phyloP scores from a whole-genome alignment of 1,140 invertebrate genomes.

The Bombus waltoni region DNA sequence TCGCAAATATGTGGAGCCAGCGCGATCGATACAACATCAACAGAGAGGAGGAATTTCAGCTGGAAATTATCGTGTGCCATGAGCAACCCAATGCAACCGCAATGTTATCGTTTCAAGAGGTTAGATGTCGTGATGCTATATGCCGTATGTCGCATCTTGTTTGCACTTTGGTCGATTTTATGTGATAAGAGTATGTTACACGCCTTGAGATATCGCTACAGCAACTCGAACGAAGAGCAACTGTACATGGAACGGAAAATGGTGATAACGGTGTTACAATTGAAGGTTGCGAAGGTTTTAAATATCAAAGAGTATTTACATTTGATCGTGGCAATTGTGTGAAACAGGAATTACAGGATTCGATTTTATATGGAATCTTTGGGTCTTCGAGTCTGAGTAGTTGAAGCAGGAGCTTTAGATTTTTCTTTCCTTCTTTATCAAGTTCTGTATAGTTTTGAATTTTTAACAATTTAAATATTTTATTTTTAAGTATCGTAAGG shows the following conservation, averaged over 20 bases:
- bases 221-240: not conserved
- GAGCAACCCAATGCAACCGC: not conserved
- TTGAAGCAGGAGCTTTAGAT: too few relatives aligned
- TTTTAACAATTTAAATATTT: too few relatives aligned
- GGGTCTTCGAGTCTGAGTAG: too few relatives aligned
- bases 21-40: not conserved
- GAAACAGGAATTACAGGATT: not conserved
- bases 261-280: not conserved
- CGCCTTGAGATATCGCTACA: not conserved
- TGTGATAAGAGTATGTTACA: constrained; percentile 6
- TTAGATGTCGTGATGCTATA: not conserved
- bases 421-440: not conserved
- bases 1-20: not conserved
- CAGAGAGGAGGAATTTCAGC: not conserved
- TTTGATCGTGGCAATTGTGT: not conserved
- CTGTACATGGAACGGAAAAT: not conserved
- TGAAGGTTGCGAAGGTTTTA: not conserved
- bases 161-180: constrained; percentile 23
- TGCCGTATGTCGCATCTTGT: constrained; percentile 1
- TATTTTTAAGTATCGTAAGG: not conserved
- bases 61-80: constrained; percentile 8
- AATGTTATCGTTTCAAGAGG: constrained; percentile 14
- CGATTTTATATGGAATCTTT: too few relatives aligned
- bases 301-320: not conserved
- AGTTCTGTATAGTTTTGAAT: not conserved